Evolutionary conservation across 1,140 invertebrate species (phyloP), one percentile per base, ranked within the genome.

Genomic region (Drosophila subpulchrella): DNA sequence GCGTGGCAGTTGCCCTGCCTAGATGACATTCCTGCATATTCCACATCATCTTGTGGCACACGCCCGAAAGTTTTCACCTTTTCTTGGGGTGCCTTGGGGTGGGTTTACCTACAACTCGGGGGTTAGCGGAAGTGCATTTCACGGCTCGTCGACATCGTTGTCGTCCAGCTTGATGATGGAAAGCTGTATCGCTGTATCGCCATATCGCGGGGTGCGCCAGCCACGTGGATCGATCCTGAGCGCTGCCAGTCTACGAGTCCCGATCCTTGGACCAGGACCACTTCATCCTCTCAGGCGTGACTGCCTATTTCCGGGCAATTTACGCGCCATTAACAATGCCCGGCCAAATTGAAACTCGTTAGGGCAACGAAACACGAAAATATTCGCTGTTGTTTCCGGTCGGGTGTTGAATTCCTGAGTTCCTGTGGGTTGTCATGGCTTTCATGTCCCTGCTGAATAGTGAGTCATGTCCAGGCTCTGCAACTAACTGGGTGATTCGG

Each of bases 61-160:
- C 81, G 81, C 61, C 41, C 63, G 66, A 67, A 57, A 74, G 59
- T 60, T 75, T 34, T 27, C 42, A 44, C 42, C 17, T 13, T 38
- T 30, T 10, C 15, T n/a, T n/a, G n/a, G n/a, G n/a, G n/a, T n/a
- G n/a, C n/a, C 24, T 32, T 17, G 44, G 67, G 53, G 47, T 39
- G 60, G 53, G 27, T 39, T 51, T 39, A 17, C 15, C 15, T 6
- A 17, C 10, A 24, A 0, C 13, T 20, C 7, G 5, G 68, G 74
- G 78, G 60, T 62, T 57, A 63, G 60, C 88, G 88, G 88, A 91
- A 91, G 89, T 91, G 88, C 83, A 91, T 91, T 91, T 91, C 82
- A 83, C 73, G 83, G 72, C 83, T 79, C 67, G 36, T 77, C 48
- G 74, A 71, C 75, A 73, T 8, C 59, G 34, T 17, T 27, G 36